Conservation (phyloP, 2,888 invertebrate genomes). For the Trichogramma evanescens region DNA sequence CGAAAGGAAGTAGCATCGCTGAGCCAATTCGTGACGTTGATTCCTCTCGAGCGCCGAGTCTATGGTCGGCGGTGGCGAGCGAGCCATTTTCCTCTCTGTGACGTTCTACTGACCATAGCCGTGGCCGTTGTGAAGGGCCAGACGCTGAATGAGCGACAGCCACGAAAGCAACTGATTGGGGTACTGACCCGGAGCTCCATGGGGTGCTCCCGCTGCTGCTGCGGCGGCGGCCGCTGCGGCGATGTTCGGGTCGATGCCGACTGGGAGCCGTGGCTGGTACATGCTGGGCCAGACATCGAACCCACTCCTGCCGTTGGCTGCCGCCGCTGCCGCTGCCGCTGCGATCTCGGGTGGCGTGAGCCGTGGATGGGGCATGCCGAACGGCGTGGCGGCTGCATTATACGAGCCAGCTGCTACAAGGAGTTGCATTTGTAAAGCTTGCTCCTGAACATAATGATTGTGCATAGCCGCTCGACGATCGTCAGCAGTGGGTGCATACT, state of each 20-base stretch:
- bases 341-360: too few species aligned
- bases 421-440: too few species aligned
- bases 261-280: slow-evolving; percentile 49
- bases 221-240: slow-evolving; percentile 12
- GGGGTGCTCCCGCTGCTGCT: slow-evolving; percentile 46
- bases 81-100: slow-evolving; percentile 9
- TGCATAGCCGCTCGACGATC: too few species aligned
- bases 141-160: slow-evolving; percentile 47
- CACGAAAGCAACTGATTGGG: slow-evolving; percentile 45
- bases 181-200: slow-evolving; percentile 43
- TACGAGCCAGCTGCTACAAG: too few species aligned
- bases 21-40: too few species aligned
- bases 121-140: slow-evolving; percentile 46
- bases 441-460: too few species aligned
- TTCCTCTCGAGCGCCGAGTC: too few species aligned
- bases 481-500: slow-evolving; percentile 24
- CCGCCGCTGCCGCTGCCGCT: slow-evolving; percentile 37
- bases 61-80: too few species aligned
- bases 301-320: slow-evolving; percentile 34
- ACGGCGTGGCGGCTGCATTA: too few species aligned
- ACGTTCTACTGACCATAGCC: slow-evolving; percentile 42
- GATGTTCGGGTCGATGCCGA: neutral
- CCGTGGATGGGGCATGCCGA: too few species aligned
- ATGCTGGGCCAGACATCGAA: slow-evolving; percentile 56
- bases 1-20: too few species aligned